Conservation (phyloP, 2,113 vertebrate species). For the Gallinago jamesoni region DNA sequence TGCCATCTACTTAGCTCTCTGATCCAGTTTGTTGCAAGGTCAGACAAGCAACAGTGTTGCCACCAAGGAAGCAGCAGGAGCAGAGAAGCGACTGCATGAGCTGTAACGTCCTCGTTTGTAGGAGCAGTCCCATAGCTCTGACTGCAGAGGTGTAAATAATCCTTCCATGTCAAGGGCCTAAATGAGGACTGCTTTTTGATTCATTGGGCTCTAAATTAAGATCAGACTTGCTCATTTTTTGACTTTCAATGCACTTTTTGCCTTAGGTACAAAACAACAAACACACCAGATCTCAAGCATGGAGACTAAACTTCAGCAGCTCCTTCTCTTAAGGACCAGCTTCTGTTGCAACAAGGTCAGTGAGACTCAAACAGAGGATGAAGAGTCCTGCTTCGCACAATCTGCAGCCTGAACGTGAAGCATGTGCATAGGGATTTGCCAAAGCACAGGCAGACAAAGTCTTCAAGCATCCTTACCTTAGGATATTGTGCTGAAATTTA, state of each 20-base stretch:
- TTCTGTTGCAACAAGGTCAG: not conserved
- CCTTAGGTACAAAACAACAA: not conserved
- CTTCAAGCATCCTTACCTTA: not conserved
- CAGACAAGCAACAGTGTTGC: not conserved
- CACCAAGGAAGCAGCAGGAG: not conserved
- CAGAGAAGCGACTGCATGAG: not conserved
- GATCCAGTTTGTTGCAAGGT: not conserved
- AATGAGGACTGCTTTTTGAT: not conserved
- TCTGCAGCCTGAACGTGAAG: not conserved
- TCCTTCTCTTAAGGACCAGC: not conserved
- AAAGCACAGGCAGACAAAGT: not conserved
- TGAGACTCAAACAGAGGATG: not conserved
- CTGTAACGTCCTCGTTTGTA: not conserved
- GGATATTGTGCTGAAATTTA: not conserved
- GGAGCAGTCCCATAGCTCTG: not conserved
- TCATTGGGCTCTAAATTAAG: constrained; percentile 12
- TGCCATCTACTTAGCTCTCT: not conserved
- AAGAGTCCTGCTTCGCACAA: not conserved
- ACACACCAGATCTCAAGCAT: not conserved
- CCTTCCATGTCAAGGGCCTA: not conserved
- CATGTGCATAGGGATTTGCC: not conserved
- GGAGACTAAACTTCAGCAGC: not conserved
- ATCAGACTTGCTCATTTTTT: not conserved
- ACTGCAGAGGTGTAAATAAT: not conserved
- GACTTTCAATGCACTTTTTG: not conserved